phyloP scores from a whole-genome alignment of 2,797 vertebrate genomes.

The Acridotheres tristis region DNA sequence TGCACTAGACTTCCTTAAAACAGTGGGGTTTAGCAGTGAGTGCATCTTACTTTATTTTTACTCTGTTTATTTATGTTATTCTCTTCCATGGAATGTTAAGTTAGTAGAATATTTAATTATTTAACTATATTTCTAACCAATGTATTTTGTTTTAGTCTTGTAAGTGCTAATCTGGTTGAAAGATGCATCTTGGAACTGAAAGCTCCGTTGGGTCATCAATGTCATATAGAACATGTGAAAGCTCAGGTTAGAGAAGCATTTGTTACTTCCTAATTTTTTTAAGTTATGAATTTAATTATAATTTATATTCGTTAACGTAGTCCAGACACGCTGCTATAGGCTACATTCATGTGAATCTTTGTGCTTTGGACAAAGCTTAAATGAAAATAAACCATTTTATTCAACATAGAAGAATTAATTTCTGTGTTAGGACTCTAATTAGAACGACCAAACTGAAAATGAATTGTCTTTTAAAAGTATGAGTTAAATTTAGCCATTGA shows the following conservation, averaged over 20 bases:
- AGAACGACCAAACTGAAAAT: neutral
- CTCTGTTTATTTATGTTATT: neutral
- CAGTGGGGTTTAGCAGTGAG: neutral
- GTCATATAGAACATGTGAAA: slow-evolving; percentile 79
- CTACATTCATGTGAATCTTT: neutral
- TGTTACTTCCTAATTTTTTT: neutral
- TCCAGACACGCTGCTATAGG: neutral
- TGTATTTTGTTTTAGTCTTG: slow-evolving; percentile 76
- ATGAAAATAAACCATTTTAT: neutral
- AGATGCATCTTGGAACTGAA: slow-evolving; percentile 83
- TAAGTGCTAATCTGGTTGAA: slow-evolving; percentile 79
- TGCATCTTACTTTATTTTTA: neutral
- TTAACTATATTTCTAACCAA: neutral
- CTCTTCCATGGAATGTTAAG: neutral
- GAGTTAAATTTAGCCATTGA: neutral
- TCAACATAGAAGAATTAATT: neutral
- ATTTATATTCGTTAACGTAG: neutral
- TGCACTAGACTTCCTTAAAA: neutral
- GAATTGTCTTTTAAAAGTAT: neutral
- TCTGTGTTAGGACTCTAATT: neutral
- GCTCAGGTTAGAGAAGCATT: slow-evolving; percentile 82
- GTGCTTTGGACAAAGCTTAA: neutral
- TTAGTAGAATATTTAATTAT: neutral
- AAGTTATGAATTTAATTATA: neutral
- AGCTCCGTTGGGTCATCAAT: slow-evolving; percentile 69